Percentiles rank a stretch among this genome's conserved stretches.
These are phyloP conservation scores for Hemistola chrysoprasaria DNA, from an alignment of 2,888 invertebrate genomes.

Conservation along the genomic window DNA sequence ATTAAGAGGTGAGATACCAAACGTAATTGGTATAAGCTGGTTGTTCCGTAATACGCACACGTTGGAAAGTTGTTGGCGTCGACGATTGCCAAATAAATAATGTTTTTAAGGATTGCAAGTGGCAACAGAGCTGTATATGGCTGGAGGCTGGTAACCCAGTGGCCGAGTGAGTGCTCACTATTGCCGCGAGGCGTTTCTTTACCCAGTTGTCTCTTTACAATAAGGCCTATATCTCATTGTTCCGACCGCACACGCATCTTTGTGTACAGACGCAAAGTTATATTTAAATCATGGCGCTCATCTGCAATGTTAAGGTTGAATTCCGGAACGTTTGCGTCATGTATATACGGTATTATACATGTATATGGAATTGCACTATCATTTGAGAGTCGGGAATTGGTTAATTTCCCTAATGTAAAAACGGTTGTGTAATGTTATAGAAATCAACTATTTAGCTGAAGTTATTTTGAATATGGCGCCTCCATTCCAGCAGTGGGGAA, in stretches of 20 bases:
- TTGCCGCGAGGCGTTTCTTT: no score
- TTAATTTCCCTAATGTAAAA: neutral
- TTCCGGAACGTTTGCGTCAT: slow-evolving; percentile 71
- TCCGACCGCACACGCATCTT: slow-evolving; percentile 39
- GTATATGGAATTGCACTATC: slow-evolving; percentile 42
- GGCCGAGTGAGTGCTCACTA: slow-evolving; percentile 41
- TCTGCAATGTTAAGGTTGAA: slow-evolving; percentile 79
- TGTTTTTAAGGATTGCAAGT: slow-evolving; percentile 35
- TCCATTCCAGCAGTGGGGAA: no score
- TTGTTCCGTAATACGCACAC: slow-evolving; percentile 2
- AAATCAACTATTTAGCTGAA: no score
- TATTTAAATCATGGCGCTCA: slow-evolving; percentile 73
- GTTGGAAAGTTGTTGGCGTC: slow-evolving; percentile 37
- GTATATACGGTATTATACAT: slow-evolving; percentile 34
- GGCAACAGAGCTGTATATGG: slow-evolving; percentile 40
- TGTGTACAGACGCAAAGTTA: slow-evolving; percentile 61
- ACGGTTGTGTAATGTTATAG: neutral
- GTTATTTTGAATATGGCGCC: no score
- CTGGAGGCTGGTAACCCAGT: slow-evolving; percentile 42
- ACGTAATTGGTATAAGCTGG: slow-evolving; percentile 5
- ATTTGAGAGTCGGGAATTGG: slow-evolving; percentile 1
- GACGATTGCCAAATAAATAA: slow-evolving; percentile 35
- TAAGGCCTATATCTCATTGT: slow-evolving; percentile 39
- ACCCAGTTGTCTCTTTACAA: slow-evolving; percentile 1
- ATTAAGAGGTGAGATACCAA: neutral